phyloP scores from a whole-genome alignment of 2,113 vertebrate species.

The Perccottus glenii region DNA sequence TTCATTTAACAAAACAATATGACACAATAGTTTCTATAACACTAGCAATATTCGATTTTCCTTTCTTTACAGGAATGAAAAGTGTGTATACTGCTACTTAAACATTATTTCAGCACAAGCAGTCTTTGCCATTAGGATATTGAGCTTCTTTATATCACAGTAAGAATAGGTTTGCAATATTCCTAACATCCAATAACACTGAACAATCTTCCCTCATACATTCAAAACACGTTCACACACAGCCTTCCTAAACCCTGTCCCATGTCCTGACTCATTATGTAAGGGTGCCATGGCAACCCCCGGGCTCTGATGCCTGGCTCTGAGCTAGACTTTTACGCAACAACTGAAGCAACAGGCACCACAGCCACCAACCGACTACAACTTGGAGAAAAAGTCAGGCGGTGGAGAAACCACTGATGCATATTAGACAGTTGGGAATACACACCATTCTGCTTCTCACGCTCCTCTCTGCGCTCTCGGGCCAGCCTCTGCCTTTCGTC shows the following conservation, averaged over 20 bases:
- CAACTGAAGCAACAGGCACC: slow-evolving; percentile 38
- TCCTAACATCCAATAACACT: no score
- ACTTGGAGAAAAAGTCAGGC: slow-evolving; percentile 21
- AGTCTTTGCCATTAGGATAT: background rate
- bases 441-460: slow-evolving; percentile 90
- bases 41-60: no score
- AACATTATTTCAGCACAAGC: slow-evolving; percentile 9
- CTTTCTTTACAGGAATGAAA: no score
- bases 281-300: slow-evolving; percentile 66
- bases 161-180: background rate
- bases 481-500: slow-evolving; percentile 93
- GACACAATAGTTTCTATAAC: background rate
- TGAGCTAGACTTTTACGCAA: slow-evolving; percentile 68
- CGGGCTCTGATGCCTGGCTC: slow-evolving; percentile 36
- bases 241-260: slow-evolving; percentile 36
- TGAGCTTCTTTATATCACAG: background rate
- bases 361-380: slow-evolving; percentile 55
- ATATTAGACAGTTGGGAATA: slow-evolving; percentile 8
- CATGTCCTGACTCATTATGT: slow-evolving; percentile 55
- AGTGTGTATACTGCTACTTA: background rate
- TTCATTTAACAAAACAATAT: slow-evolving; percentile 16
- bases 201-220: background rate
- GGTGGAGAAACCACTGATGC: slow-evolving; percentile 9
- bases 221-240: slow-evolving; percentile 8
- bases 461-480: slow-evolving; percentile 89